Conservation (phyloP, 2,888 invertebrate genomes). For the Diogma glabrata region DNA sequence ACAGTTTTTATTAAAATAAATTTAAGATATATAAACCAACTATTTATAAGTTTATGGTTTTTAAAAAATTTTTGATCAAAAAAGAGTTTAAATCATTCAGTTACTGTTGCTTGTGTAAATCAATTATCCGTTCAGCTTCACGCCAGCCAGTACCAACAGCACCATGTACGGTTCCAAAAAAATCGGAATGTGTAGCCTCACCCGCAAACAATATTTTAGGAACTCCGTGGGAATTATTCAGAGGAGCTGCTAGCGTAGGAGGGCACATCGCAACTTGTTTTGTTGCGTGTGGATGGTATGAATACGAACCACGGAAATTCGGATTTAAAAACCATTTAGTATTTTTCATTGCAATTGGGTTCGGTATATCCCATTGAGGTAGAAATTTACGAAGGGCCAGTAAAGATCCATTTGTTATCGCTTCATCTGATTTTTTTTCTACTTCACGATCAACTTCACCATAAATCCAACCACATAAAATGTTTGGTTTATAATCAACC, state of each 20-base stretch:
- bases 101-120: too few relatives aligned
- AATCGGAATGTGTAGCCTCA: slow-evolving; percentile 52
- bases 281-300: slow-evolving; percentile 44
- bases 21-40: too few relatives aligned
- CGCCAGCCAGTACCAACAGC: slow-evolving; percentile 62
- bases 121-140: slow-evolving; percentile 52
- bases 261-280: slow-evolving; percentile 45
- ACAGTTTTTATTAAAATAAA: too few relatives aligned
- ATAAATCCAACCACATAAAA: slow-evolving; percentile 60
- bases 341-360: slow-evolving; percentile 23
- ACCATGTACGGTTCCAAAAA: slow-evolving; percentile 57
- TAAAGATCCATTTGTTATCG: slow-evolving; percentile 31
- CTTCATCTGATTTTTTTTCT: slow-evolving; percentile 45
- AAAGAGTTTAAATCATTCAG: too few relatives aligned
- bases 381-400: slow-evolving; percentile 32
- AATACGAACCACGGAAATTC: slow-evolving; percentile 51
- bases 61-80: too few relatives aligned
- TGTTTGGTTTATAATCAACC: slow-evolving; percentile 47
- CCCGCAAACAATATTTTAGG: slow-evolving; percentile 54
- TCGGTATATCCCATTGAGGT: slow-evolving; percentile 27
- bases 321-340: slow-evolving; percentile 54
- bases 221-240: slow-evolving; percentile 30
- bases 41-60: too few relatives aligned
- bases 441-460: slow-evolving; percentile 49
- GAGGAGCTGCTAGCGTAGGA: slow-evolving; percentile 42